A percentile compares a stretch with the other conserved stretches of the same genome.
Conservation (phyloP, 1,140 invertebrate species). For the Oryctes rhinoceros region DNA sequence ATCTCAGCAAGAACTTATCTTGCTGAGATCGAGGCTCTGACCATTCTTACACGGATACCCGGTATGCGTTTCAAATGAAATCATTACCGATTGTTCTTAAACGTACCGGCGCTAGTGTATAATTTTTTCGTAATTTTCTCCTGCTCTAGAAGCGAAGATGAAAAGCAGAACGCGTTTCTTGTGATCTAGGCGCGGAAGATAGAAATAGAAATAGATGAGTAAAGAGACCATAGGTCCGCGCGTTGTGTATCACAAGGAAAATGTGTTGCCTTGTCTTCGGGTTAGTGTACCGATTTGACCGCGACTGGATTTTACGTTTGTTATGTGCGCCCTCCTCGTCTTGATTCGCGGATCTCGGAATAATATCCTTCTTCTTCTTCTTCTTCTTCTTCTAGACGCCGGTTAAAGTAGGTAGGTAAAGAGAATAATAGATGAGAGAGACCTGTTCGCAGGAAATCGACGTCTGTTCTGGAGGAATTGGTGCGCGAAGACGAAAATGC, state of each 20-base stretch:
- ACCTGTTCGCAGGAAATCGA: conserved; percentile 26
- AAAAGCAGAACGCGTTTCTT: not conserved
- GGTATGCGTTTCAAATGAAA: too few species aligned
- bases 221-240: not conserved
- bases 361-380: conserved; percentile 20
- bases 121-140: not conserved
- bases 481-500: conserved; percentile 17
- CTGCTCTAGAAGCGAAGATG: conserved; percentile 11
- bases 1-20: too few species aligned
- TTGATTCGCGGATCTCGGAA: conserved; percentile 14
- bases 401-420: not conserved
- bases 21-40: too few species aligned
- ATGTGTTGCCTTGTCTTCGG: conserved; percentile 33
- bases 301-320: conserved; percentile 34
- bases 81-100: too few species aligned
- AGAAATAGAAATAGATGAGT: not conserved
- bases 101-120: not conserved
- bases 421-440: not conserved
- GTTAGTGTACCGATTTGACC: conserved; percentile 36
- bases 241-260: not conserved
- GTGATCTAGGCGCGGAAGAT: not conserved
- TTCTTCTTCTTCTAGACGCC: not conserved
- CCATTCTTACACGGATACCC: too few species aligned
- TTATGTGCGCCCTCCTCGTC: not conserved
- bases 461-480: conserved; percentile 23